Base-by-base conservation (phyloP, 2,888 invertebrate species). In the Strigamia crassipes region DNA sequence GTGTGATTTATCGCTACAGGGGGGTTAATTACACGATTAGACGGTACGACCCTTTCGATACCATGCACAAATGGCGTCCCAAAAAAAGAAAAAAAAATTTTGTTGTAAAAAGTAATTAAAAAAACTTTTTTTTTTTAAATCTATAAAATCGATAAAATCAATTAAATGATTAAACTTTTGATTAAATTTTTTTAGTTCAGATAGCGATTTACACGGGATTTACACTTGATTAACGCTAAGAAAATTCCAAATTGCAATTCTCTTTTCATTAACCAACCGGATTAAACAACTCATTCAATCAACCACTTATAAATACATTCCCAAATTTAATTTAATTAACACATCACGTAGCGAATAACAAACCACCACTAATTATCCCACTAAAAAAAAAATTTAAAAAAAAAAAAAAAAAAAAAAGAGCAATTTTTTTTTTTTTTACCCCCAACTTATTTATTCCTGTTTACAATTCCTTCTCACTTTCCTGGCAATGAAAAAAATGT, bases 391-490 rank as follows among this genome's bases (percentile, higher is more conserved):
- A 61, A 61, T 4, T 18, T 10, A 1, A 61, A 21, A 23, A 51
- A 13, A 13, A 18, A 6, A 18, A 6, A 2, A 3, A 18, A 51
- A 13, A 51, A 51, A 51, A 2, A 12, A 18, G 15, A 0, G 3
- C 27, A 27, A 15, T 51, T 51, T 51, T 13, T 51, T 51, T 51
- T 61, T 61, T 23, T 1, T 27, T 27, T n/a, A n/a, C n/a, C 27
- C 27, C 27, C 27, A 27, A 27, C 1, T 27, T 27, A 27, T 27
- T 27, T 27, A 27, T 27, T 12, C 10, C 9, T 61, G 18, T 61
- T 61, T 61, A 61, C 61, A 23, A 61, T 61, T 56, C 56, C 12
- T 56, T 56, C 61, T 23, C 61, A 61, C 61, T 10, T 61, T 61
- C n/a, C 10, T 8, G 1, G 18, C 56, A 18, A 1, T 2, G 3